phyloP scores from a whole-genome alignment of 2,113 vertebrate species.

The Sceloporus tristichus region DNA sequence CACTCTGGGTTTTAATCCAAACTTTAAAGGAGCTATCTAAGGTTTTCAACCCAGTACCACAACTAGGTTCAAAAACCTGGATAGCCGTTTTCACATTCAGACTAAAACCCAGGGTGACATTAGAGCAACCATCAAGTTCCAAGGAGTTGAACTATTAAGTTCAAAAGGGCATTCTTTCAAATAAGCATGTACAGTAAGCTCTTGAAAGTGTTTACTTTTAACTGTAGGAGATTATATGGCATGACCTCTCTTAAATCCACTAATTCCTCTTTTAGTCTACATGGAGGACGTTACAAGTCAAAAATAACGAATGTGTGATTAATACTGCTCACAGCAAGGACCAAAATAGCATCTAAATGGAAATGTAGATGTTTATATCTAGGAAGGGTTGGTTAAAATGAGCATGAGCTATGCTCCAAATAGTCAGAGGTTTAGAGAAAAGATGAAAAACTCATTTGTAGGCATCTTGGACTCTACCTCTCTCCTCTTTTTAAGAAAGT shows the following conservation, averaged over 20 bases:
- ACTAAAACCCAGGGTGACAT: too few species aligned
- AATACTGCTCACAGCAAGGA: background rate
- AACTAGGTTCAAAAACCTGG: too few species aligned
- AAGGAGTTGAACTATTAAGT: too few species aligned
- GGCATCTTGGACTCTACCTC: too few species aligned
- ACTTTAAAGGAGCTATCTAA: too few species aligned
- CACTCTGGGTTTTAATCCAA: too few species aligned
- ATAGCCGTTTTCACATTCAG: too few species aligned
- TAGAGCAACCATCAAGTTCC: too few species aligned
- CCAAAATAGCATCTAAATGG: slow-evolving; percentile 15
- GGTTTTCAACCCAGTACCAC: too few species aligned
- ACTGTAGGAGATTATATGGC: background rate
- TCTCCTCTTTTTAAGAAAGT: background rate
- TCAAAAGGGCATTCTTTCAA: background rate
- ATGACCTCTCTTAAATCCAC: background rate
- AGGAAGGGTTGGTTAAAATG: background rate
- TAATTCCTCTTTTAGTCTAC: background rate
- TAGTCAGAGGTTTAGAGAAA: background rate
- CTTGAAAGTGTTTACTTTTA: background rate
- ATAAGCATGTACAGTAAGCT: background rate
- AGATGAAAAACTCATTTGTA: background rate
- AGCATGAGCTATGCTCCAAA: background rate
- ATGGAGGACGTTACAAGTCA: background rate
- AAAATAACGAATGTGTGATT: background rate
- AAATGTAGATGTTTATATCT: background rate